Base-by-base conservation (phyloP, 2,113 vertebrate genomes). In the Oryzias celebensis region DNA sequence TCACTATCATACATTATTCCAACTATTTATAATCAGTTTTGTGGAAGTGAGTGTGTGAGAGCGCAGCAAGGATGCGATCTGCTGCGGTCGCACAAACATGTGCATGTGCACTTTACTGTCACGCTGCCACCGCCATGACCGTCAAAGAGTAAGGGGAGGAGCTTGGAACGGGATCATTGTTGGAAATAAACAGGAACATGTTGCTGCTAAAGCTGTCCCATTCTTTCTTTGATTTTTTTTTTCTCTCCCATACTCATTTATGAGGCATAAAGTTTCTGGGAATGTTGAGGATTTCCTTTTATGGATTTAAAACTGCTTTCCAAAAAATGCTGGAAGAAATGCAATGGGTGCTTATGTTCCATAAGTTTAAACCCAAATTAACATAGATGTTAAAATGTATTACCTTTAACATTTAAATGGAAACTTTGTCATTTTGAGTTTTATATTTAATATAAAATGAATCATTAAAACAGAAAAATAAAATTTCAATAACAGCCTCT, bases 121-220 rank as follows among this genome's bases (percentile, higher is more conserved):
- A 36, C 36, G 10, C 36, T 10, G 36, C 36, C 36, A 12, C 36
- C 10, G 36, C 36, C 36, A 36, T 6, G 36, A 36, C 8, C 48
- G 36, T 49, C 49, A 17, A 7, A 46, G 41, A 65, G 15, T 8
- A 17, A 3, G 43, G 43, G 49, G 67, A 73, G 59, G 45, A 52
- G 7, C 51, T 52, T 67, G 23, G 52, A 58, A 52, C 55, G 56
- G 53, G 60, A 72, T 65, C 65, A 47, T 63, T 68, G 63, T 78
- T 62, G 63, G 58, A 72, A 73, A 67, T 72, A 72, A 80, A 81
- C 59, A 81, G 80, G 65, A 83, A 83, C 83, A 79, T 72, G 68
- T 84, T 84, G 88, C 88, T 85, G 86, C 88, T 90, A 86, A 70
- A 71, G 75, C 80, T 86, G 83, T 85, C 80, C 83, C 77, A 87